These are phyloP conservation scores for Belgica antarctica DNA, from an alignment of 2,888 invertebrate genomes.

Conservation along the genomic window DNA sequence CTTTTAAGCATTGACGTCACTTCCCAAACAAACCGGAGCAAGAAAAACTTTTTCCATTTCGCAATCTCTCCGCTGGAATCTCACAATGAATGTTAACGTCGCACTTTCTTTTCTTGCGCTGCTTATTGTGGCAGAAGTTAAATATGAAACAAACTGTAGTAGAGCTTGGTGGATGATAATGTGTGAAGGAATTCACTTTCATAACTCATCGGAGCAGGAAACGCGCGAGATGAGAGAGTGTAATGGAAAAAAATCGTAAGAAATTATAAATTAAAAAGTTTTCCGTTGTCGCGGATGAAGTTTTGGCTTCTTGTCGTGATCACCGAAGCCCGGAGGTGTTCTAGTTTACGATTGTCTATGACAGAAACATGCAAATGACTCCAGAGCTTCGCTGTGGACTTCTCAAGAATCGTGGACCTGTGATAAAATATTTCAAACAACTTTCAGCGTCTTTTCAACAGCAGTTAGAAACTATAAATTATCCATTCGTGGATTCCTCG, in stretches of 20 bases:
- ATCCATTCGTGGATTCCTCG: conserved; percentile 25
- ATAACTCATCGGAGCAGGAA: conserved; percentile 15
- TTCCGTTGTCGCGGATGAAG: neutral
- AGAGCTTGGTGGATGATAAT: conserved; percentile 14
- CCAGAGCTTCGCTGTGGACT: neutral
- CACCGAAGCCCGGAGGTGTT: neutral
- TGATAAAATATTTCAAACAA: neutral
- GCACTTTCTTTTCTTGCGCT: neutral
- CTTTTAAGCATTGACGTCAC: no score
- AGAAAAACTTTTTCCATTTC: conserved; percentile 25
- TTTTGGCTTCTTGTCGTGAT: neutral
- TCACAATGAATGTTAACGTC: conserved; percentile 17
- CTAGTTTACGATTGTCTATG: neutral
- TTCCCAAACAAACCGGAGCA: neutral
- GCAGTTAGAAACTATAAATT: conserved; percentile 31
- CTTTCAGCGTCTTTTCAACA: neutral
- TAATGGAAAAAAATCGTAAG: conserved; percentile 18
- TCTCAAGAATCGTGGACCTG: neutral
- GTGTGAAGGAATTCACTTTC: conserved; percentile 29
- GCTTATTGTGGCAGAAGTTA: conserved; percentile 26
- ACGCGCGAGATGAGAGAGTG: neutral
- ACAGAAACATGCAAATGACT: neutral
- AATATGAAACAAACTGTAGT: neutral
- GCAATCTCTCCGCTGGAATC: conserved; percentile 5
- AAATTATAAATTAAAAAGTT: conserved; percentile 15